Percentiles rank a stretch among this genome's conserved stretches.
phyloP scores from a whole-genome alignment of 2,113 vertebrate genomes.

The Sphyrna mokarran region DNA sequence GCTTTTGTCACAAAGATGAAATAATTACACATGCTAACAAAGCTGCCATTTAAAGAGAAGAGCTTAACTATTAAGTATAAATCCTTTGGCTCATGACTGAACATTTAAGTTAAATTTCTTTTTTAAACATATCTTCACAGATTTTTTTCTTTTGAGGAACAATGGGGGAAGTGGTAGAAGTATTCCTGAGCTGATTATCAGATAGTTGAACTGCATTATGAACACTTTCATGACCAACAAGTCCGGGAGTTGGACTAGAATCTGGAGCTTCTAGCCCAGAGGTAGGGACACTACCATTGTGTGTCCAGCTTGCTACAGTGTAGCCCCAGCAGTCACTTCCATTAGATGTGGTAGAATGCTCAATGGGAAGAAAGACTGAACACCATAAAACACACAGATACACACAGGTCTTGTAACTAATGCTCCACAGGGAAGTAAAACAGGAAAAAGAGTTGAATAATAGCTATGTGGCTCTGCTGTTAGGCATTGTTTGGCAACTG shows the following conservation, averaged over 20 bases:
- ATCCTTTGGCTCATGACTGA: neutral
- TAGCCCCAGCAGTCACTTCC: neutral
- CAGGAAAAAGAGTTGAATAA: neutral
- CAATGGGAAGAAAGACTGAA: neutral
- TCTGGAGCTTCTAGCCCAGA: no score
- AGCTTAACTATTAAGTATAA: neutral
- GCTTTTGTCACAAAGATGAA: neutral
- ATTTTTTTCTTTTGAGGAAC: no score
- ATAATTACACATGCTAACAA: neutral
- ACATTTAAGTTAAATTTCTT: neutral
- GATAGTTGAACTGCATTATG: no score
- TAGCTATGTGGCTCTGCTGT: neutral
- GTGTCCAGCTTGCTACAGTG: no score
- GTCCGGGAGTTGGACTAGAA: no score
- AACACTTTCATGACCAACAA: no score
- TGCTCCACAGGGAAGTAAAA: neutral
- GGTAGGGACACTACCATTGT: no score
- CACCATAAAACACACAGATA: neutral
- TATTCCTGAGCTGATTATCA: no score
- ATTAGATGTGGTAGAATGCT: neutral
- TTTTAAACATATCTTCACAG: no score
- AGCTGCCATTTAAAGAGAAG: neutral
- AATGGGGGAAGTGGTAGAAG: no score
- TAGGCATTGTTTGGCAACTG: neutral
- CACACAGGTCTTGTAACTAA: neutral